These are phyloP conservation scores for Ericerus pela DNA, from an alignment of 1,140 invertebrate species.

Conservation along the genomic window DNA sequence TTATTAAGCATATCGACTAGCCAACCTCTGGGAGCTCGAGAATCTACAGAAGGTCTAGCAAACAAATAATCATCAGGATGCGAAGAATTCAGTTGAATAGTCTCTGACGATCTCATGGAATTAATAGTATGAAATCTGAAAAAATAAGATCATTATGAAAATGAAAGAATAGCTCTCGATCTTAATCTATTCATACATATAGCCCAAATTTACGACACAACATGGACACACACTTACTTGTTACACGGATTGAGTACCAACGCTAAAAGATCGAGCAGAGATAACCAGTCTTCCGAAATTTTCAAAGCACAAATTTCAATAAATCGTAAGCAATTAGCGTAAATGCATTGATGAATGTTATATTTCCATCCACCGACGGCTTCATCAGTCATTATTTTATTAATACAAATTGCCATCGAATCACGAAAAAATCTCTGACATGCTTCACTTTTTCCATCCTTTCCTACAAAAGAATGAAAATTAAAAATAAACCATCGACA, in stretches of 20 bases:
- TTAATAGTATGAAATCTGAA: slow-evolving; percentile 86
- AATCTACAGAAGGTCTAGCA: slow-evolving; percentile 61
- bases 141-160: slow-evolving; percentile 21
- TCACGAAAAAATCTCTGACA: slow-evolving; percentile 93
- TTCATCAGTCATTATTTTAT: slow-evolving; percentile 95
- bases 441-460: slow-evolving; percentile 74
- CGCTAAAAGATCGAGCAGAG: slow-evolving; percentile 77
- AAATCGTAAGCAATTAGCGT: slow-evolving; percentile 80
- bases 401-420: slow-evolving; percentile 86
- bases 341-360: slow-evolving; percentile 91
- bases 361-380: slow-evolving; percentile 94
- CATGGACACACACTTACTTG: slow-evolving; percentile 45
- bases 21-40: slow-evolving; percentile 71
- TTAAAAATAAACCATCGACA: no score
- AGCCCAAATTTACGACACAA: background rate
- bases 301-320: slow-evolving; percentile 83
- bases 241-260: slow-evolving; percentile 87
- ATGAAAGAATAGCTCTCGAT: background rate
- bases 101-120: slow-evolving; percentile 63
- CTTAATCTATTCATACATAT: background rate
- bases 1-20: slow-evolving; percentile 88
- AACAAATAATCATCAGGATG: slow-evolving; percentile 58
- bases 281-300: slow-evolving; percentile 83
- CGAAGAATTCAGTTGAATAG: slow-evolving; percentile 44
- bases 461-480: no score